These are phyloP conservation scores for Nycteola revayana DNA, from an alignment of 2,888 invertebrate species.

Conservation along the genomic window DNA sequence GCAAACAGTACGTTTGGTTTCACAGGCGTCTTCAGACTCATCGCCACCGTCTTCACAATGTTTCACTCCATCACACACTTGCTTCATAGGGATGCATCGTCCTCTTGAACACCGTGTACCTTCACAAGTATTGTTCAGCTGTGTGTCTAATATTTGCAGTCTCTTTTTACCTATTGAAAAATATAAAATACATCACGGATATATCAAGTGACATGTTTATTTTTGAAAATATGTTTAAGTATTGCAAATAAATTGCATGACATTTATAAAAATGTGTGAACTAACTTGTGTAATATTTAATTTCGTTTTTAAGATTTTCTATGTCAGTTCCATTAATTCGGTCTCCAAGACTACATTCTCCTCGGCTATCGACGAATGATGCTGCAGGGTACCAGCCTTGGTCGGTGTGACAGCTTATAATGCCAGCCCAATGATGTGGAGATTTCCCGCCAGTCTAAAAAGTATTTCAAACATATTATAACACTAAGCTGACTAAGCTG, in stretches of 20 bases:
- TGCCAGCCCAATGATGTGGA: conserved; percentile 83
- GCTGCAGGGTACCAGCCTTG: conserved; percentile 88
- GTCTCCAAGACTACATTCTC: conserved; percentile 78
- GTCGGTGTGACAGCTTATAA: conserved; percentile 84
- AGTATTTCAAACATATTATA: too few relatives aligned
- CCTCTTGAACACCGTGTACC: conserved; percentile 87
- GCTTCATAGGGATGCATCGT: conserved; percentile 80
- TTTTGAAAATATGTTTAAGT: too few relatives aligned
- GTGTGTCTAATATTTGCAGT: conserved; percentile 12
- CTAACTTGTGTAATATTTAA: conserved; percentile 42
- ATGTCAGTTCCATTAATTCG: conserved; percentile 75
- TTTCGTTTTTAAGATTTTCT: conserved; percentile 74
- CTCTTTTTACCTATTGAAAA: conserved; percentile 28
- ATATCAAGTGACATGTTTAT: too few relatives aligned
- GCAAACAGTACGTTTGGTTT: conserved; percentile 51
- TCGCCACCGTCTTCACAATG: conserved; percentile 88
- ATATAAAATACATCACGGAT: too few relatives aligned
- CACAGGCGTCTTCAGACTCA: conserved; percentile 79
- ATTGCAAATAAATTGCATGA: too few relatives aligned
- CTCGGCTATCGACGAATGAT: conserved; percentile 82
- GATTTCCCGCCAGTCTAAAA: conserved; percentile 35
- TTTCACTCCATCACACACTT: conserved; percentile 85
- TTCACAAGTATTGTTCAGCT: conserved; percentile 64
- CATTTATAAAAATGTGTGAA: too few relatives aligned
- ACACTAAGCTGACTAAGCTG: too few relatives aligned